A percentile compares a stretch with the other conserved stretches of the same genome.
Conservation (phyloP, 2,113 vertebrate genomes). For the Cyphomyrus plagiostoma region DNA sequence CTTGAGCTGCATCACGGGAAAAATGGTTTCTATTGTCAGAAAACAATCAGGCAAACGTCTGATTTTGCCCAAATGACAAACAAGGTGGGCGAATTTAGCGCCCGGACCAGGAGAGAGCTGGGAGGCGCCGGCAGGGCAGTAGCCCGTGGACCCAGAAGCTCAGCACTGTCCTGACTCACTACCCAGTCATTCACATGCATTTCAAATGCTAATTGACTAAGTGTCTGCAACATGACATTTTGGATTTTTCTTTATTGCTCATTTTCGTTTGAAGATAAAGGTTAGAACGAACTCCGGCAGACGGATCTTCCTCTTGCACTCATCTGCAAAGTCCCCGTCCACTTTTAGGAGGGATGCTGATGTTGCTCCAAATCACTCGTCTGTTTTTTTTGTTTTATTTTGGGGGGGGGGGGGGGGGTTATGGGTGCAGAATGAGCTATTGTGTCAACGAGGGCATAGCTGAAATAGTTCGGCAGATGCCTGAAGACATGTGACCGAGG, state of each 20-base stretch:
- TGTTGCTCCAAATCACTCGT: not conserved
- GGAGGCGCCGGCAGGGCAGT: not conserved
- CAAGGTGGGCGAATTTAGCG: no score
- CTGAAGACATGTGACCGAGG: not conserved
- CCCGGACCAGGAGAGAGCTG: no score
- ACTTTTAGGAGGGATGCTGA: not conserved
- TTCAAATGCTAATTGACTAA: constrained; percentile 21
- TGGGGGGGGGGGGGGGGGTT: no score
- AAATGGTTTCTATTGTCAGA: not conserved
- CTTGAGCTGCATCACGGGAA: not conserved
- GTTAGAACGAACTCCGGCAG: not conserved
- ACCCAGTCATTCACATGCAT: constrained; percentile 6
- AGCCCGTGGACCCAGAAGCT: not conserved
- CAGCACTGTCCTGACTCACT: not conserved
- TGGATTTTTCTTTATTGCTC: not conserved
- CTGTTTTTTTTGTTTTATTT: no score
- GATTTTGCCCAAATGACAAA: not conserved
- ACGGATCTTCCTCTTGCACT: not conserved
- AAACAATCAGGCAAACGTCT: not conserved
- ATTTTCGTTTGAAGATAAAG: constrained; percentile 11
- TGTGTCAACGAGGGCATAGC: not conserved
- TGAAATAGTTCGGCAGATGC: not conserved
- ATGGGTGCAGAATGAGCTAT: not conserved
- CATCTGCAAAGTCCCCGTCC: no score
- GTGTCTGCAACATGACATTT: constrained; percentile 14